phyloP scores from a whole-genome alignment of 2,888 invertebrate genomes.

The Drosophila paranaensis region DNA sequence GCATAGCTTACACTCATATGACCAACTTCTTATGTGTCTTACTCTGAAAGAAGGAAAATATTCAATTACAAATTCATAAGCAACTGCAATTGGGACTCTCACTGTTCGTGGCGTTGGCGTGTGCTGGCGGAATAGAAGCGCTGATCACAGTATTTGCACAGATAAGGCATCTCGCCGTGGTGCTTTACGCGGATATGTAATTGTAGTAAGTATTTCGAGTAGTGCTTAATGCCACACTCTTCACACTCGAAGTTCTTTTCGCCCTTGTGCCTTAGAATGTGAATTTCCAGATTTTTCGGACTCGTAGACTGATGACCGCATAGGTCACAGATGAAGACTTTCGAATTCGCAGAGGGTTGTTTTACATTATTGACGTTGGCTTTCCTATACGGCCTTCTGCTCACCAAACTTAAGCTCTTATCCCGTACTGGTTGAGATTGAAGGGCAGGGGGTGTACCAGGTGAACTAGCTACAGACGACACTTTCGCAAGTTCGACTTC shows the following conservation, averaged over 20 bases:
- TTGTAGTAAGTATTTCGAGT: conserved; percentile 46
- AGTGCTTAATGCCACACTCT: conserved; percentile 55
- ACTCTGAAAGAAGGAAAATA: conserved; percentile 26
- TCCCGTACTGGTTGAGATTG: background rate
- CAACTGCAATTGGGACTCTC: background rate
- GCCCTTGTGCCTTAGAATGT: conserved; percentile 55
- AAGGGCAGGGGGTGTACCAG: background rate
- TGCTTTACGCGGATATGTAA: conserved; percentile 69
- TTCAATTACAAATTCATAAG: background rate
- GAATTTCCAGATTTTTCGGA: conserved; percentile 29
- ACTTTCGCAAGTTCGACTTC: background rate
- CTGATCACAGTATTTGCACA: conserved; percentile 78
- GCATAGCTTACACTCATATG: conserved; percentile 71
- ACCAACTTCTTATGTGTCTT: conserved; percentile 65
- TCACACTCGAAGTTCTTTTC: conserved; percentile 54
- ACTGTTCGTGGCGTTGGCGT: conserved; percentile 81
- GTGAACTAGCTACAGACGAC: background rate
- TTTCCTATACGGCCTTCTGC: background rate
- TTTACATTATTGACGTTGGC: background rate
- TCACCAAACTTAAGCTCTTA: background rate
- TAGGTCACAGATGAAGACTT: conserved; percentile 37
- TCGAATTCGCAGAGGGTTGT: conserved; percentile 11
- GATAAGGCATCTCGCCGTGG: conserved; percentile 82
- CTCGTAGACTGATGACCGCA: conserved; percentile 36
- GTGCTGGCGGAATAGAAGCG: conserved; percentile 57